A percentile compares a stretch with the other conserved stretches of the same genome.
These are phyloP conservation scores for Drosophila elegans DNA, from an alignment of 1,140 invertebrate genomes.

Conservation along the genomic window DNA sequence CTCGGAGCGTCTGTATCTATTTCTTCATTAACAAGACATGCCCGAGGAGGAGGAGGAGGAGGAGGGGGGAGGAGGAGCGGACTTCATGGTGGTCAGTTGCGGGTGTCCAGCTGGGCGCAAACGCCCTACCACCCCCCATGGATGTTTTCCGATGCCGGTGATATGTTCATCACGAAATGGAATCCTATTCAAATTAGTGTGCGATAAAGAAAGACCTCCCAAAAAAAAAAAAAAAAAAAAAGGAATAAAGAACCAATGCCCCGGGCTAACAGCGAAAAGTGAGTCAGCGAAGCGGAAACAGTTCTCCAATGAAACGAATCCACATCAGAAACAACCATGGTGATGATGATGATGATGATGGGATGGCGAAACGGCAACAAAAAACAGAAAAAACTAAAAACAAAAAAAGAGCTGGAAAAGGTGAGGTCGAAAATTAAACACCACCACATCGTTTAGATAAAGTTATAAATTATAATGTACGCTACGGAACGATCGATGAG, in stretches of 20 bases:
- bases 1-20: conserved; percentile 53
- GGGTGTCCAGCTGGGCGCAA: conserved; percentile 70
- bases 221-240: conserved; percentile 26
- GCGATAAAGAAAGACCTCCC: conserved; percentile 63
- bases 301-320: conserved; percentile 66
- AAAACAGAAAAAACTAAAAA: conserved; percentile 6
- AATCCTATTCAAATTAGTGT: conserved; percentile 75
- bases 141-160: conserved; percentile 19
- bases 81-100: conserved; percentile 75
- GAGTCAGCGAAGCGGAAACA: conserved; percentile 80
- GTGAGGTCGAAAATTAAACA: conserved; percentile 84
- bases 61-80: conserved; percentile 8
- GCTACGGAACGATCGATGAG: conserved; percentile 71
- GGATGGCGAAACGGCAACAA: conserved; percentile 26
- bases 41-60: background rate
- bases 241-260: conserved; percentile 3
- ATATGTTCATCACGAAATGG: conserved; percentile 73
- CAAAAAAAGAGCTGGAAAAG: conserved; percentile 72
- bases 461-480: conserved; percentile 84
- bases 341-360: conserved; percentile 33
- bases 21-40: conserved; percentile 79
- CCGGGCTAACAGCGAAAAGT: conserved; percentile 41
- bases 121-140: conserved; percentile 58
- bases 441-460: conserved; percentile 83
- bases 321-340: conserved; percentile 29